Evolutionary conservation across 2,797 vertebrate species (phyloP).

Genomic region (Hippoglossus hippoglossus): DNA sequence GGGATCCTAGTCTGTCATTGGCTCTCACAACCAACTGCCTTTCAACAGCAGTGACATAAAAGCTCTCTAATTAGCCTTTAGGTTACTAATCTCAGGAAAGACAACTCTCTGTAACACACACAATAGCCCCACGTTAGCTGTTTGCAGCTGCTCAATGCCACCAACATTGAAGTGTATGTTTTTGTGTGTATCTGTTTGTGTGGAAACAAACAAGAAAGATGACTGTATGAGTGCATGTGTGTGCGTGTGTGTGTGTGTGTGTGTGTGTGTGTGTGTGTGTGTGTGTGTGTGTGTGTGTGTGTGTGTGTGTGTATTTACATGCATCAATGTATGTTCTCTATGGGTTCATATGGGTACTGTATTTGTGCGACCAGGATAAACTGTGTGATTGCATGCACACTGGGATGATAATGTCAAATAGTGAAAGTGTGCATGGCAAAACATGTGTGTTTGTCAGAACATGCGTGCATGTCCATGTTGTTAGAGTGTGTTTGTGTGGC

Average conservation of each 20-base stretch:
- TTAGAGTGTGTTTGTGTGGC: constrained; percentile 20
- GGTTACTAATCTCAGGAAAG: constrained; percentile 73
- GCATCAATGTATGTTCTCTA: too few species aligned
- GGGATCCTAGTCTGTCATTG: constrained; percentile 66
- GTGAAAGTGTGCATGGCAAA: constrained; percentile 16
- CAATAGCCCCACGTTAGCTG: constrained; percentile 28
- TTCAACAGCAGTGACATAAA: constrained; percentile 68
- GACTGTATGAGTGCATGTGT: constrained; percentile 1
- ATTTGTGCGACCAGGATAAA: too few species aligned
- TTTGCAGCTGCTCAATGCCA: constrained; percentile 37
- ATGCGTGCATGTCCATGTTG: constrained; percentile 15
- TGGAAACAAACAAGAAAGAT: constrained; percentile 19
- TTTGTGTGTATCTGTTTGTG: constrained; percentile 24
- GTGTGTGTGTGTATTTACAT: not conserved
- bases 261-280: not conserved
- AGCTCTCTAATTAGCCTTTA: constrained; percentile 77
- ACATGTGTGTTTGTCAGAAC: constrained; percentile 10
- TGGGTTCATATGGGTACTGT: too few species aligned
- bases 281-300: not conserved
- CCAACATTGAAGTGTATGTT: constrained; percentile 5
- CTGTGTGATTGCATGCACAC: too few species aligned
- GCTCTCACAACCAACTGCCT: constrained; percentile 56
- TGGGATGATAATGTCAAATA: not conserved
- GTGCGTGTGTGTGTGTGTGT: not conserved
- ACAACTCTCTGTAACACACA: constrained; percentile 64